phyloP scores from a whole-genome alignment of 2,113 vertebrate species.

The Petrocephalus zakoni region DNA sequence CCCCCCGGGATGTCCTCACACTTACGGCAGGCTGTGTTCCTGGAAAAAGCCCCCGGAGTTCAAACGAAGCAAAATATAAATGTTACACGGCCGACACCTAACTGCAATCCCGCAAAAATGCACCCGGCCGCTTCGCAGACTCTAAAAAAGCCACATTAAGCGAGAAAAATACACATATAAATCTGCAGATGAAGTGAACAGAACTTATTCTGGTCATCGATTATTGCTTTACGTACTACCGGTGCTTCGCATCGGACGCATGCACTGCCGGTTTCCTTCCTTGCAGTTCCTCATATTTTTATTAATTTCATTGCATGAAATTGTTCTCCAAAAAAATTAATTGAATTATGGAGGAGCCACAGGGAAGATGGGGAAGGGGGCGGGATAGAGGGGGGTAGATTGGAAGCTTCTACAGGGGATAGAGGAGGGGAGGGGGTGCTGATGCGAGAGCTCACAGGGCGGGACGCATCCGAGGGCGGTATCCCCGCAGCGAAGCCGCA shows the following conservation, averaged over 20 bases:
- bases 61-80: not conserved
- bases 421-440: not conserved
- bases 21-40: not conserved
- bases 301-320: not conserved
- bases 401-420: not conserved
- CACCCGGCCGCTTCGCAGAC: not conserved
- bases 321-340: slow-evolving; percentile 7
- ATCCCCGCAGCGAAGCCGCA: not conserved
- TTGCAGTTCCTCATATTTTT: not conserved
- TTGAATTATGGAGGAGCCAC: not conserved
- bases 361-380: not conserved
- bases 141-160: not conserved
- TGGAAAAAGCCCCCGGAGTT: not conserved
- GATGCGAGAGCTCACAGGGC: not conserved
- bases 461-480: not conserved
- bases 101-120: not conserved
- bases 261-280: no score
- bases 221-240: not conserved
- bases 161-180: not conserved
- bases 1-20: not conserved
- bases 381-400: not conserved
- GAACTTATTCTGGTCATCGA: not conserved
- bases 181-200: not conserved
- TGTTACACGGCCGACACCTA: not conserved
- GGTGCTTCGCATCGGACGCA: not conserved